These are phyloP conservation scores for Mycalesis mineus DNA, from an alignment of 2,888 invertebrate genomes.

Conservation along the genomic window DNA sequence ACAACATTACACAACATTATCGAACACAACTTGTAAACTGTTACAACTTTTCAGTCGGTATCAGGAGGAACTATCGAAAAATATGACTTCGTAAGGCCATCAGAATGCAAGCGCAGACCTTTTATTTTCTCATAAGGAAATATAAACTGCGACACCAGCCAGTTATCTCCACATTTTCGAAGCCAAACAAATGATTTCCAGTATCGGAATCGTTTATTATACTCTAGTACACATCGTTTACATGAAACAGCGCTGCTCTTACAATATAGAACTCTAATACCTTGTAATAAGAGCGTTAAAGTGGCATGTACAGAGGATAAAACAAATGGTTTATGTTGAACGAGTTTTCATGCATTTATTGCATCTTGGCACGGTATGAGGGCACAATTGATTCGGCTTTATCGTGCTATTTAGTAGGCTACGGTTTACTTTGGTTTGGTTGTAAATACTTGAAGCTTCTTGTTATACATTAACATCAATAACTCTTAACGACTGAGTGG, in stretches of 20 bases:
- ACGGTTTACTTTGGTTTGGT: slow-evolving; percentile 5
- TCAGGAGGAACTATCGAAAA: slow-evolving; percentile 2
- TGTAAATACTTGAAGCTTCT: not conserved
- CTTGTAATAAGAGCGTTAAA: slow-evolving; percentile 12
- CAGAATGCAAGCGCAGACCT: slow-evolving; percentile 38
- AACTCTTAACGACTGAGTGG: too few species aligned
- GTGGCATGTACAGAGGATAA: slow-evolving; percentile 29
- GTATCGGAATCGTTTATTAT: slow-evolving; percentile 62
- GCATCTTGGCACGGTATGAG: slow-evolving; percentile 64
- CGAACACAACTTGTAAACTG: not conserved
- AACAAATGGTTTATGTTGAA: slow-evolving; percentile 55
- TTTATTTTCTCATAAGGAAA: slow-evolving; percentile 25
- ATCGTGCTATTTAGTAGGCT: slow-evolving; percentile 45
- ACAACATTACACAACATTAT: too few species aligned
- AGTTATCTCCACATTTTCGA: slow-evolving; percentile 44
- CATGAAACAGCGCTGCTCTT: slow-evolving; percentile 12
- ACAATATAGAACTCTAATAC: slow-evolving; percentile 14
- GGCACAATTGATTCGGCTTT: slow-evolving; percentile 61
- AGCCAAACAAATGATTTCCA: slow-evolving; percentile 63
- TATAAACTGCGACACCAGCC: slow-evolving; percentile 24
- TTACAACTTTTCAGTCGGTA: not conserved
- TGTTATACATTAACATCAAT: not conserved
- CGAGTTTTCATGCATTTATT: slow-evolving; percentile 71
- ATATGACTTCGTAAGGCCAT: slow-evolving; percentile 13
- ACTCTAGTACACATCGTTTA: slow-evolving; percentile 44